These are phyloP conservation scores for Amazonetta brasiliensis DNA, from an alignment of 2,797 vertebrate species.

Conservation along the genomic window DNA sequence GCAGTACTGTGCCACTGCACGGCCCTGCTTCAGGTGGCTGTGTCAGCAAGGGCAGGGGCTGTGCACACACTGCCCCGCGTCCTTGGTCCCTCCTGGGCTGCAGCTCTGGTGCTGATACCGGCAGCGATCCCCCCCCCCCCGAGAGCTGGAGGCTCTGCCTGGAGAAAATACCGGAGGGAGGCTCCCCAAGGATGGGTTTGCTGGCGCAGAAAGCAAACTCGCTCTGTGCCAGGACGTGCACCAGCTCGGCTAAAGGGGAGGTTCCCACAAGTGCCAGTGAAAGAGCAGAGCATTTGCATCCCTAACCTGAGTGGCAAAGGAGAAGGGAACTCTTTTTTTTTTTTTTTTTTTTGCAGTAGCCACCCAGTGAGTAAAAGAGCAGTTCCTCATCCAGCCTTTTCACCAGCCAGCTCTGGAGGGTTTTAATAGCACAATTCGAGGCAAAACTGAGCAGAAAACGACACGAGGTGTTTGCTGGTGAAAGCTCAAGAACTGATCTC, in stretches of 20 bases:
- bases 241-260: neutral
- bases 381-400: neutral
- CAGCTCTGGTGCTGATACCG: neutral
- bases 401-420: neutral
- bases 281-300: neutral
- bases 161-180: neutral
- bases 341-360: neutral
- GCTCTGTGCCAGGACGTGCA: neutral
- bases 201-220: neutral
- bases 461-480: neutral
- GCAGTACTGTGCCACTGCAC: neutral
- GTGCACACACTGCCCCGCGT: neutral
- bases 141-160: too few species aligned
- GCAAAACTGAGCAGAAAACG: too few species aligned
- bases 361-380: neutral
- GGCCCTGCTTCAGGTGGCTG: neutral
- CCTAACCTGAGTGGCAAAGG: neutral
- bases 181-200: neutral
- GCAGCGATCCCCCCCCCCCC: too few species aligned
- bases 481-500: neutral
- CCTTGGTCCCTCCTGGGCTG: too few species aligned
- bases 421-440: neutral
- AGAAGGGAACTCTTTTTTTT: neutral
- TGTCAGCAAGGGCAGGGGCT: neutral
- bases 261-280: neutral